Evolutionary conservation across 1,140 invertebrate species (phyloP).

Genomic region (Antheraea pernyi): DNA sequence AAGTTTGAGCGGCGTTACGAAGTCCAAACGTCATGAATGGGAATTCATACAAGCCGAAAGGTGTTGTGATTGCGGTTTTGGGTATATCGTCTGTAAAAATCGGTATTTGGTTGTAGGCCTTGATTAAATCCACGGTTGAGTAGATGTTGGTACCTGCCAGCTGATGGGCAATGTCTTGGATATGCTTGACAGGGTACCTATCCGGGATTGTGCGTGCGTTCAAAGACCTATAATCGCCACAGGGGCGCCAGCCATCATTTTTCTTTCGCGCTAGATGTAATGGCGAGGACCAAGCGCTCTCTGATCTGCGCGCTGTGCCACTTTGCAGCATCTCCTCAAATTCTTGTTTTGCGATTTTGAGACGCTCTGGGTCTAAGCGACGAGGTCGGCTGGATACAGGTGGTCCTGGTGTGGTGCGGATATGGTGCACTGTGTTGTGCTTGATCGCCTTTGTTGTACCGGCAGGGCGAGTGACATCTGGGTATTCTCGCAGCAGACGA

Average conservation of each 20-base stretch:
- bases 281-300: conserved; percentile 1
- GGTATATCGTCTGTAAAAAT: conserved; percentile 1
- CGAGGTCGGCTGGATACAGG: conserved; percentile 1
- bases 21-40: conserved; percentile 22
- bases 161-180: background rate
- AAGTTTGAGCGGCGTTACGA: conserved; percentile 22
- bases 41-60: conserved; percentile 13
- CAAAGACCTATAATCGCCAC: conserved; percentile 3
- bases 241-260: conserved; percentile 5
- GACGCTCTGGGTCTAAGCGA: background rate
- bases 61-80: conserved; percentile 14
- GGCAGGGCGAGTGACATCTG: background rate
- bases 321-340: background rate
- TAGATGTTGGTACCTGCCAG: conserved; percentile 2
- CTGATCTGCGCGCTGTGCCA: background rate
- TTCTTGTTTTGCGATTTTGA: conserved; percentile 4
- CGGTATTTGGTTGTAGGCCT: conserved; percentile 9
- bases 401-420: conserved; percentile 4
- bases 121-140: conserved; percentile 5
- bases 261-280: conserved; percentile 8
- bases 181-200: background rate
- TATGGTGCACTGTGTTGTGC: conserved; percentile 2
- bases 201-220: conserved; percentile 1
- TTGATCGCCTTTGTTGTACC: background rate
- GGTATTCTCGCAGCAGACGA: background rate